Conservation (phyloP, 2,888 invertebrate genomes). For the Nomada fabriciana region DNA sequence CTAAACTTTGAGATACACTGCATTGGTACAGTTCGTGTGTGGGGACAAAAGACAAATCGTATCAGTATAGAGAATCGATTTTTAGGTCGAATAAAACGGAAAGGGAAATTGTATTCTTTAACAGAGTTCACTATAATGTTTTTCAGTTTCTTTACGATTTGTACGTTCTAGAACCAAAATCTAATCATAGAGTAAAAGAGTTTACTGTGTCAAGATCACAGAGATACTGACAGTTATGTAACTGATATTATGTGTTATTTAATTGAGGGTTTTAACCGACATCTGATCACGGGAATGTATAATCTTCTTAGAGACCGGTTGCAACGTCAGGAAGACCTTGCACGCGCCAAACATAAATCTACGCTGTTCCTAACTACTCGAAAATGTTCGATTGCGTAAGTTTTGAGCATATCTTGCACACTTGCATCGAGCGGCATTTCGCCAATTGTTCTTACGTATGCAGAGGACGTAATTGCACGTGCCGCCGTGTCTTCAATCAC, state of each 20-base stretch:
- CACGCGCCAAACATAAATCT: background rate
- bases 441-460: conserved; percentile 36
- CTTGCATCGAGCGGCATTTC: conserved; percentile 24
- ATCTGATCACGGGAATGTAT: conserved; percentile 14
- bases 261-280: conserved; percentile 15
- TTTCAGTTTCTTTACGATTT: background rate
- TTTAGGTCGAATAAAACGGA: background rate
- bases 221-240: conserved; percentile 18
- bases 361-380: background rate
- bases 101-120: background rate
- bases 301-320: conserved; percentile 14
- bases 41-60: too few relatives aligned
- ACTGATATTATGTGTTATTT: background rate
- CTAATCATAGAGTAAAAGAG: too few relatives aligned
- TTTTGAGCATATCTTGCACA: background rate
- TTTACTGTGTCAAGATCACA: background rate
- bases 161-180: background rate
- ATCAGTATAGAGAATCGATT: too few relatives aligned
- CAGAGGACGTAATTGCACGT: conserved; percentile 26
- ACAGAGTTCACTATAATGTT: background rate
- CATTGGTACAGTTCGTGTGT: background rate
- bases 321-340: background rate
- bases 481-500: background rate
- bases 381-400: conserved; percentile 34
- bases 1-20: conserved; percentile 33